These are phyloP conservation scores for Hesperophylax magnus DNA, from an alignment of 1,140 invertebrate species.

Conservation along the genomic window DNA sequence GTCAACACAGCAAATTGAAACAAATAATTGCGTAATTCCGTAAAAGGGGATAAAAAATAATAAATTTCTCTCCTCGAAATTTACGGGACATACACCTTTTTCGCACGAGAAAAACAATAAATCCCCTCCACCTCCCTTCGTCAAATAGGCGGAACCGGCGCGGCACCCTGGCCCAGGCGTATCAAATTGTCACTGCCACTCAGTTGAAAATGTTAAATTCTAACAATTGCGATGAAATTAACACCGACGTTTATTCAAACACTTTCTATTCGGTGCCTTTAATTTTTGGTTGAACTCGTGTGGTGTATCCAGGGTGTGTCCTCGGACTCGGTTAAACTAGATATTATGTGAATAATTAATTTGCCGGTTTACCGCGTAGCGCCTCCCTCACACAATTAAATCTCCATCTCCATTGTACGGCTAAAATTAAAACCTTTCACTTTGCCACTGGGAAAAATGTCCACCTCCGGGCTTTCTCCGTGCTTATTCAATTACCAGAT, in stretches of 20 bases:
- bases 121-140: slow-evolving; percentile 2
- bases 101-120: slow-evolving; percentile 39
- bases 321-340: background rate
- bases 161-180: background rate
- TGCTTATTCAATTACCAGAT: too few relatives aligned
- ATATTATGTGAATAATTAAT: slow-evolving; percentile 46
- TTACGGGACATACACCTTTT: slow-evolving; percentile 41
- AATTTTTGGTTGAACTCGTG: background rate
- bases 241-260: background rate
- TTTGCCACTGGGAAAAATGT: background rate
- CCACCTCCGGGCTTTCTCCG: background rate
- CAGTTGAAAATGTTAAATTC: background rate
- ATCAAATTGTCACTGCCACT: slow-evolving; percentile 26
- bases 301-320: background rate
- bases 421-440: slow-evolving; percentile 36
- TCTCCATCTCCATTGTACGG: slow-evolving; percentile 35
- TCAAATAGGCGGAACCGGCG: slow-evolving; percentile 1
- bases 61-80: slow-evolving; percentile 26
- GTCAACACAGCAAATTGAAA: slow-evolving; percentile 36
- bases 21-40: slow-evolving; percentile 34
- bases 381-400: slow-evolving; percentile 42
- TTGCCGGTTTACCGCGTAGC: slow-evolving; percentile 40
- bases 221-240: background rate
- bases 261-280: background rate
- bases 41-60: slow-evolving; percentile 9